Evolutionary conservation across 1,140 invertebrate genomes (phyloP).

Genomic region (Drosophila sucinea): DNA sequence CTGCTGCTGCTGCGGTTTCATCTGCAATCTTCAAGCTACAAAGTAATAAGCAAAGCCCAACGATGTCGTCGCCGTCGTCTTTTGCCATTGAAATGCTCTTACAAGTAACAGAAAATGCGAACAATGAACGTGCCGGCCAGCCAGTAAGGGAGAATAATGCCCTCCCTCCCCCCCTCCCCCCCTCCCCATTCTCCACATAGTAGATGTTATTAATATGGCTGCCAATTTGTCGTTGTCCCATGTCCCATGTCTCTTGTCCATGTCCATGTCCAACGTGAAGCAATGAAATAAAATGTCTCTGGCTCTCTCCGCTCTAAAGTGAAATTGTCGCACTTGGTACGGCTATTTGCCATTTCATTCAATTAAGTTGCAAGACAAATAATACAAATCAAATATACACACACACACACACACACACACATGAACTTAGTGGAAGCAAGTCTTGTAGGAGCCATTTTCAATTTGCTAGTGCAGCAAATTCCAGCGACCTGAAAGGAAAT

Average conservation of each 20-base stretch:
- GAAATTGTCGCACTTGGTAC: conserved; percentile 72
- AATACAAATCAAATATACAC: conserved; percentile 65
- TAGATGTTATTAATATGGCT: conserved; percentile 78
- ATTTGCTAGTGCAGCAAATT: conserved; percentile 70
- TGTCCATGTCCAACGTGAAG: conserved; percentile 23
- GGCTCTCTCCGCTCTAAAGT: conserved; percentile 47
- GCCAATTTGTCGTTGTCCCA: conserved; percentile 66
- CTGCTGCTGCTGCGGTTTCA: conserved; percentile 45
- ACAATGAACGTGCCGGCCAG: conserved; percentile 61
- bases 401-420: conserved; percentile 1
- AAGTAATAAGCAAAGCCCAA: conserved; percentile 67
- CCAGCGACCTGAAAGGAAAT: conserved; percentile 65
- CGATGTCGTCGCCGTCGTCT: conserved; percentile 31
- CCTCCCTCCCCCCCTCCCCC: conserved; percentile 22
- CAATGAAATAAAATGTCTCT: conserved; percentile 64
- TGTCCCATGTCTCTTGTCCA: conserved; percentile 1
- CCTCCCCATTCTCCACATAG: conserved; percentile 25
- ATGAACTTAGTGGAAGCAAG: conserved; percentile 23
- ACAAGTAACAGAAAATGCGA: conserved; percentile 77
- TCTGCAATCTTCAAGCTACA: conserved; percentile 32
- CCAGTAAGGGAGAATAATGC: conserved; percentile 55
- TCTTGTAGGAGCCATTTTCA: conserved; percentile 73
- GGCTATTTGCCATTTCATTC: conserved; percentile 77
- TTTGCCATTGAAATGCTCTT: conserved; percentile 71
- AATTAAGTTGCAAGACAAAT: conserved; percentile 79